These are phyloP conservation scores for Aurelia coerulea DNA, from an alignment of 30 jellyfish, hydroid and myxozoan species.

Conservation along the genomic window DNA sequence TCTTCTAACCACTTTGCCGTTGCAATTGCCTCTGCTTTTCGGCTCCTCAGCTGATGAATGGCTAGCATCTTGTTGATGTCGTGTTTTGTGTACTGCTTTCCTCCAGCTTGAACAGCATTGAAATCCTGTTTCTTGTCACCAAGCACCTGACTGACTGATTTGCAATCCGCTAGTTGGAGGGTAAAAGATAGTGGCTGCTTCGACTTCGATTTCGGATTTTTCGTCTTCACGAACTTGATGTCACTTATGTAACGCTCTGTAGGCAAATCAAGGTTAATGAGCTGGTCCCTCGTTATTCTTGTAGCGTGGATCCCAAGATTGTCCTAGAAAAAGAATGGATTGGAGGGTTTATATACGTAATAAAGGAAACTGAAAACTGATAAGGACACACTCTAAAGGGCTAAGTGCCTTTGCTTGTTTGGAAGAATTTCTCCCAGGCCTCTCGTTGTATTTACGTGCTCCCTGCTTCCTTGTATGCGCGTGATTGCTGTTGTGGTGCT, in stretches of 20 bases:
- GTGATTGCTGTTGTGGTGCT: too few species aligned
- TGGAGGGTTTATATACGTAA: too few species aligned
- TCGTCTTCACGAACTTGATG: neutral
- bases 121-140: neutral
- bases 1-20: neutral
- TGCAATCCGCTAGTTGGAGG: constrained; percentile 4
- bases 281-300: too few species aligned
- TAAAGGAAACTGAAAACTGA: too few species aligned
- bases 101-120: neutral
- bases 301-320: too few species aligned
- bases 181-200: neutral
- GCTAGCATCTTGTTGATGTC: neutral
- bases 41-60: neutral
- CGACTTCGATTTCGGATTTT: neutral
- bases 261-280: too few species aligned
- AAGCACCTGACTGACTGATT: neutral
- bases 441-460: too few species aligned
- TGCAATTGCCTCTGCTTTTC: constrained; percentile 1
- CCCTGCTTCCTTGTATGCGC: too few species aligned
- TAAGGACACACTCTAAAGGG: too few species aligned
- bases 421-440: too few species aligned
- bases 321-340: too few species aligned
- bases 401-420: too few species aligned
- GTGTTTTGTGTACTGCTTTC: neutral
- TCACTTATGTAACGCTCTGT: neutral